phyloP scores from a whole-genome alignment of 2,888 invertebrate species.

The Lithophane semibrunnea region DNA sequence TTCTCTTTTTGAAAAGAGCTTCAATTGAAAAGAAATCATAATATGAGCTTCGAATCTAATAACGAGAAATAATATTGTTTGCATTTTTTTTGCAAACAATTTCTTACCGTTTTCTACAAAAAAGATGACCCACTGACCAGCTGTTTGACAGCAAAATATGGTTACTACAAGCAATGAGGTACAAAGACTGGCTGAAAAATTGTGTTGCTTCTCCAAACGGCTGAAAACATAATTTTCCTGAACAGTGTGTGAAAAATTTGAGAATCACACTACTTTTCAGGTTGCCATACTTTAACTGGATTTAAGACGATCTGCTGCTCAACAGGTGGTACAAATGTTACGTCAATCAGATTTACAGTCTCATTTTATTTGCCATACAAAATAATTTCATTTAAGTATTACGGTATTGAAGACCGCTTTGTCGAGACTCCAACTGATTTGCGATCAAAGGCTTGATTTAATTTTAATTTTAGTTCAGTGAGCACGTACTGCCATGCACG shows the following conservation, averaged over 20 bases:
- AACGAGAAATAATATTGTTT: too few relatives aligned
- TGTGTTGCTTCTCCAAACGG: not conserved
- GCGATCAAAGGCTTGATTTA: slow-evolving; percentile 71
- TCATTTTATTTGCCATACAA: slow-evolving; percentile 24
- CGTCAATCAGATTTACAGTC: slow-evolving; percentile 15
- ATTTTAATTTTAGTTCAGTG: slow-evolving; percentile 75
- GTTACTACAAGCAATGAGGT: not conserved
- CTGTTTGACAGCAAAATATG: not conserved
- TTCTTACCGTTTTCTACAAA: not conserved
- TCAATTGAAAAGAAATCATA: too few relatives aligned
- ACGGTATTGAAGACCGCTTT: slow-evolving; percentile 53
- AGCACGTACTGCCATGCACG: slow-evolving; percentile 85
- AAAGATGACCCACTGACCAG: not conserved
- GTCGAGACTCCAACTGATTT: slow-evolving; percentile 60
- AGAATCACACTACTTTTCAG: not conserved
- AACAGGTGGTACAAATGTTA: slow-evolving; percentile 16
- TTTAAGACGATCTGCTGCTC: not conserved
- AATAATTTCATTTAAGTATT: slow-evolving; percentile 44
- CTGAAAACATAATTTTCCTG: not conserved
- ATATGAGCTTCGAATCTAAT: too few relatives aligned
- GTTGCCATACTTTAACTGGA: not conserved
- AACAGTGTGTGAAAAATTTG: not conserved
- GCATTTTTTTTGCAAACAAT: too few relatives aligned
- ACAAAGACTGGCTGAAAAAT: not conserved
- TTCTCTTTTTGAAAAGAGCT: too few relatives aligned